These are phyloP conservation scores for Pseudomugil tenellus DNA, from an alignment of 2,797 vertebrate species.

Conservation along the genomic window DNA sequence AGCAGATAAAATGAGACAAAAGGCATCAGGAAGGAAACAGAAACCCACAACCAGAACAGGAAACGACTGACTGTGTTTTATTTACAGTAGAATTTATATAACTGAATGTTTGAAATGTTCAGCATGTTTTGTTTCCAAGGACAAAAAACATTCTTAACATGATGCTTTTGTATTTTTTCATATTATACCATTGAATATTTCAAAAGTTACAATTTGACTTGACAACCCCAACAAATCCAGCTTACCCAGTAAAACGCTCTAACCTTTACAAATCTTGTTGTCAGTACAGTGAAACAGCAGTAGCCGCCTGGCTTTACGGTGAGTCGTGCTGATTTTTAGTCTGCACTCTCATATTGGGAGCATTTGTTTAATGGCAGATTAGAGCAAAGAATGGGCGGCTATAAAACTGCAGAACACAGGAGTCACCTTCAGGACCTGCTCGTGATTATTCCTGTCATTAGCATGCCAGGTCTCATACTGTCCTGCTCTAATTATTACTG, in stretches of 20 bases:
- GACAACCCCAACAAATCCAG: conserved; percentile 15
- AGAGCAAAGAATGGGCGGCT: conserved; percentile 60
- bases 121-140: neutral
- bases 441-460: conserved; percentile 70
- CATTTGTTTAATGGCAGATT: conserved; percentile 72
- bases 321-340: conserved; percentile 36
- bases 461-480: conserved; percentile 49
- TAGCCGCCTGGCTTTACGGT: no score
- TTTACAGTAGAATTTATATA: neutral
- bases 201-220: conserved; percentile 14
- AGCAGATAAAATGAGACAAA: neutral
- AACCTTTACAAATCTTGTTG: conserved; percentile 22
- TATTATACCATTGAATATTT: neutral
- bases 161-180: neutral
- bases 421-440: conserved; percentile 79
- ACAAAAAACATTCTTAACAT: neutral
- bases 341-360: conserved; percentile 48
- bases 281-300: no score
- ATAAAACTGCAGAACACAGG: conserved; percentile 61
- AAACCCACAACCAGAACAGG: neutral
- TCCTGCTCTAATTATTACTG: conserved; percentile 61
- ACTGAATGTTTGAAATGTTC: neutral
- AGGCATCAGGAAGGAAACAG: neutral
- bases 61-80: neutral
- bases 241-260: conserved; percentile 18